These are phyloP conservation scores for Glyptemys insculpta DNA, from an alignment of 2,797 vertebrate genomes.

Conservation along the genomic window DNA sequence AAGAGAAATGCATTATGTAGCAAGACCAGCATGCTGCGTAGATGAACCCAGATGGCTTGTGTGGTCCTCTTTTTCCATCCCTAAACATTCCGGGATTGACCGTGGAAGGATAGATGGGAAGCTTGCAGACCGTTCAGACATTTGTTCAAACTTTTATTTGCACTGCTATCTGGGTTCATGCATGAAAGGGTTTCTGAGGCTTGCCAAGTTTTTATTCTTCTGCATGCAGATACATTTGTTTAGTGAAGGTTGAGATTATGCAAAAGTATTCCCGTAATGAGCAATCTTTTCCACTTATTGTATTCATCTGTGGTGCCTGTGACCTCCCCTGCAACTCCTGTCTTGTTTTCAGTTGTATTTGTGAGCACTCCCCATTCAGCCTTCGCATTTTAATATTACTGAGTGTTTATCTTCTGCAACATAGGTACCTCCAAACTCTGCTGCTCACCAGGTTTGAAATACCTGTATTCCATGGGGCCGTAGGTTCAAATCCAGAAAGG, in stretches of 20 bases:
- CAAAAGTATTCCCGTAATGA: constrained; percentile 67
- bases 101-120: constrained; percentile 38
- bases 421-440: not conserved
- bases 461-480: not conserved
- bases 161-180: constrained; percentile 60
- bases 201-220: constrained; percentile 69
- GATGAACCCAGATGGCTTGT: not conserved
- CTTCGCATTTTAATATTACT: constrained; percentile 19
- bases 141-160: constrained; percentile 48
- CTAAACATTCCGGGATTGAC: not conserved
- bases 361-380: constrained; percentile 20
- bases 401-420: constrained; percentile 22
- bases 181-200: constrained; percentile 50
- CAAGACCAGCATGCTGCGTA: not conserved
- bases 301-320: not conserved
- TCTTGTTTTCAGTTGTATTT: constrained; percentile 45
- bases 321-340: constrained; percentile 53
- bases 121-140: constrained; percentile 37
- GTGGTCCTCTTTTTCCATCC: not conserved
- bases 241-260: constrained; percentile 57
- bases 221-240: constrained; percentile 54
- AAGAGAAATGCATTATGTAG: not conserved
- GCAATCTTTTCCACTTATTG: constrained; percentile 46
- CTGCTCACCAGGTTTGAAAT: not conserved
- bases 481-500: not conserved